Percentiles rank a stretch among this genome's conserved stretches.
These are phyloP conservation scores for Tonatia bakeri DNA, from an alignment of 2,113 vertebrate species.

Conservation along the genomic window DNA sequence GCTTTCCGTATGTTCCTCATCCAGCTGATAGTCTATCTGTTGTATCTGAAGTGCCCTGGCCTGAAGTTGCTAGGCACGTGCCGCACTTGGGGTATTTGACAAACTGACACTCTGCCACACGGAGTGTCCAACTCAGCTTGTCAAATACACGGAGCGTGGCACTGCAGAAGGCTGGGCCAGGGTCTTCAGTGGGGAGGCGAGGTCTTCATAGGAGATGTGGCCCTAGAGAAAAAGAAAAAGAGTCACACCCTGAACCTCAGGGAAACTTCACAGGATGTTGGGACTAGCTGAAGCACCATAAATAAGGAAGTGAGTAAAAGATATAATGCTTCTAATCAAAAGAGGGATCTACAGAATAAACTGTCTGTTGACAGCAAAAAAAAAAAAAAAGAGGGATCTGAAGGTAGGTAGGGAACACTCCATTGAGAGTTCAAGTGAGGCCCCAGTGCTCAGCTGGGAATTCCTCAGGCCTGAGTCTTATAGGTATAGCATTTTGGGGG, in stretches of 20 bases:
- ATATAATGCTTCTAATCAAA: not conserved
- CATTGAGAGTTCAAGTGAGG: not conserved
- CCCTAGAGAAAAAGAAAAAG: slow-evolving; percentile 29
- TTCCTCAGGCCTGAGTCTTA: not conserved
- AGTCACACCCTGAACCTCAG: not conserved
- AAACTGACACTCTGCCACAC: slow-evolving; percentile 96
- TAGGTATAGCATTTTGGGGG: not conserved
- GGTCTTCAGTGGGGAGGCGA: not conserved
- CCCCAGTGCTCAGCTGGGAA: not conserved
- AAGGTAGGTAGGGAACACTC: not conserved
- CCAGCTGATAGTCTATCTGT: not conserved
- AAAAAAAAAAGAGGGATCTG: not conserved
- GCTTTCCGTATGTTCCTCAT: not conserved
- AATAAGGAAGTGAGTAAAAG: not conserved
- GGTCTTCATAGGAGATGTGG: not conserved
- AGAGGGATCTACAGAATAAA: not conserved
- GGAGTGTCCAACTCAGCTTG: slow-evolving; percentile 97
- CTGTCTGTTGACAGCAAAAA: too few species aligned
- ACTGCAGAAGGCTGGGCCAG: slow-evolving; percentile 68
- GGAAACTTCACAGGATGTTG: not conserved
- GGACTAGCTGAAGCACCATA: not conserved
- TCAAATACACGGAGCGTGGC: slow-evolving; percentile 97
- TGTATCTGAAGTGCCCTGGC: rapidly evolving
- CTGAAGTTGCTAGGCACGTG: slow-evolving; percentile 79
- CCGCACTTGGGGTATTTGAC: slow-evolving; percentile 99